Evolutionary conservation across 2,113 vertebrate genomes (phyloP).

Genomic region (Heloderma charlesbogerti): DNA sequence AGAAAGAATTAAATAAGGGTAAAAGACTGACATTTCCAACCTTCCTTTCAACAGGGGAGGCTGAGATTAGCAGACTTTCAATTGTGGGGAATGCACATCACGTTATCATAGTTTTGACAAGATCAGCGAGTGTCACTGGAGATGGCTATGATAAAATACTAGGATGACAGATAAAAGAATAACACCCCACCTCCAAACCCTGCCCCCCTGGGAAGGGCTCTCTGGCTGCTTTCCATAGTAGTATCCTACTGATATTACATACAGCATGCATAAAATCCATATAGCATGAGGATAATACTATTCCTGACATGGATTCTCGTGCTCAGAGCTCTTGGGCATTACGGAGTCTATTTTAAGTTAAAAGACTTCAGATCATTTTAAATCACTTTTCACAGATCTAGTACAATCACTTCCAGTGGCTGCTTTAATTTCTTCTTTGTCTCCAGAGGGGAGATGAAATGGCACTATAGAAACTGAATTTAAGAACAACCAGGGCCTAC

Average conservation of each 20-base stretch:
- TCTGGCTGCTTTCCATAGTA: conserved; percentile 19
- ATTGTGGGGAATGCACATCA: conserved; percentile 7
- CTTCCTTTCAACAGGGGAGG: conserved; percentile 13
- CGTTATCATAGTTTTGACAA: conserved; percentile 43
- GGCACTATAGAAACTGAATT: conserved; percentile 19
- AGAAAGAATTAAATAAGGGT: neutral
- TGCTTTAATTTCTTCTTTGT: conserved; percentile 29
- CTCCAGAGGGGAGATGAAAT: conserved; percentile 10
- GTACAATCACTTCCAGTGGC: neutral
- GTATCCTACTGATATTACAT: neutral
- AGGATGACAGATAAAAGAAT: conserved; percentile 45
- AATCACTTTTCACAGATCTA: conserved; percentile 24
- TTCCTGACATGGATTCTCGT: conserved; percentile 8
- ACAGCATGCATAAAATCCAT: conserved; percentile 1
- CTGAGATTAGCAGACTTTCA: conserved; percentile 28
- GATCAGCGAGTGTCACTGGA: conserved; percentile 15
- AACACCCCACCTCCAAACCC: conserved; percentile 21
- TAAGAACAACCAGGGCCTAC: neutral
- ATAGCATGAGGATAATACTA: neutral
- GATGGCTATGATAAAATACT: conserved; percentile 33
- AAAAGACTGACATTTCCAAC: conserved; percentile 12
- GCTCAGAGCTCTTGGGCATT: neutral
- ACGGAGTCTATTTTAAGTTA: conserved; percentile 12
- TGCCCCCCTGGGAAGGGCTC: conserved; percentile 12
- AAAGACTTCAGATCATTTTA: conserved; percentile 24